phyloP scores from a whole-genome alignment of 2,797 vertebrate genomes.

The Diplodus sargus region DNA sequence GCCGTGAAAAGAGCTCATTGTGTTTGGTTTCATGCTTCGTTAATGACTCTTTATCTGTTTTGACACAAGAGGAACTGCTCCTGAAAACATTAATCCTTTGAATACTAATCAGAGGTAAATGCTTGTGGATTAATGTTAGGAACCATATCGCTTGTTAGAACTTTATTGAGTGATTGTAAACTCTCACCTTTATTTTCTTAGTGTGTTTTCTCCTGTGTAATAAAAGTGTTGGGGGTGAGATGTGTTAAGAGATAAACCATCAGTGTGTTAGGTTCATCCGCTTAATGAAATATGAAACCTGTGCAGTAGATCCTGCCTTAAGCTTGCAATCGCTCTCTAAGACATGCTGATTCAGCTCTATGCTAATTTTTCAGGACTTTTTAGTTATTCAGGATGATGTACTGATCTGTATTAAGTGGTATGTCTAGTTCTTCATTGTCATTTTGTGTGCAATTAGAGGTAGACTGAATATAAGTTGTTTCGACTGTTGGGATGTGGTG shows the following conservation, averaged over 20 bases:
- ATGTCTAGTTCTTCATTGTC: not conserved
- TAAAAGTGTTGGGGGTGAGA: conserved; percentile 2
- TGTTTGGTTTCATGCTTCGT: conserved; percentile 42
- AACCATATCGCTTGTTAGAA: not conserved
- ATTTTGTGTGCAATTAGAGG: not conserved
- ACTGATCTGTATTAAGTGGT: not conserved
- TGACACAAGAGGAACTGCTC: not conserved
- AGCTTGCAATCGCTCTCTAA: conserved; percentile 1
- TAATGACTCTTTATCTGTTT: conserved; percentile 22
- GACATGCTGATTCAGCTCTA: not conserved
- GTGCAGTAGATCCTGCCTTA: conserved; percentile 8
- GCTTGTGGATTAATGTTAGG: not conserved
- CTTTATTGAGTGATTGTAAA: not conserved
- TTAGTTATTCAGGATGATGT: not conserved
- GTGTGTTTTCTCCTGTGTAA: conserved; percentile 5
- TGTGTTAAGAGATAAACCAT: not conserved
- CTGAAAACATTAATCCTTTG: not conserved
- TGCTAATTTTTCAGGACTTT: not conserved
- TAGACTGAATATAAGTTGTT: not conserved
- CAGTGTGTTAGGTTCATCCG: not conserved
- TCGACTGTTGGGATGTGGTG: too few relatives aligned
- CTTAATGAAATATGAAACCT: not conserved
- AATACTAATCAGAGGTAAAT: not conserved
- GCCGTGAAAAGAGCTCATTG: conserved; percentile 17
- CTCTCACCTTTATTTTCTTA: conserved; percentile 19